A percentile compares a stretch with the other conserved stretches of the same genome.
These are phyloP conservation scores for Lymantria dispar DNA, from an alignment of 2,888 invertebrate genomes.

Conservation along the genomic window DNA sequence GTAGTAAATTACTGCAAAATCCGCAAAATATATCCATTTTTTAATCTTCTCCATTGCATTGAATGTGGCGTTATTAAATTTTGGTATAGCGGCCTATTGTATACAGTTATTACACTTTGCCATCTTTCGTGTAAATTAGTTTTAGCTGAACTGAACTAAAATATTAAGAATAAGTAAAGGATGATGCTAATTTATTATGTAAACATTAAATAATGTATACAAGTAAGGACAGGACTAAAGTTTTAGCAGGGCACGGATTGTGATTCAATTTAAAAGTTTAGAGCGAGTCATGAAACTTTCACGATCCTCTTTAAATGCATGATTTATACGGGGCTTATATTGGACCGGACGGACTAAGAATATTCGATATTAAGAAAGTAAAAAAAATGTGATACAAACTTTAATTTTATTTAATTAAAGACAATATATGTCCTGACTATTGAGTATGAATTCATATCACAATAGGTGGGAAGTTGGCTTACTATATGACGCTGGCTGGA, in stretches of 20 bases:
- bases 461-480: no score
- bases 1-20: no score
- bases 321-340: slow-evolving; percentile 20
- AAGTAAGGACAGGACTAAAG: slow-evolving; percentile 35
- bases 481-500: no score
- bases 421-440: slow-evolving; percentile 5
- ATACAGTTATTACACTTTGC: no score
- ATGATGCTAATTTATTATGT: slow-evolving; percentile 51
- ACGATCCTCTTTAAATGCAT: slow-evolving; percentile 35
- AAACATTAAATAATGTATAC: slow-evolving; percentile 24
- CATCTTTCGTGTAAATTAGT: slow-evolving; percentile 15
- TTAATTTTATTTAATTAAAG: slow-evolving; percentile 29
- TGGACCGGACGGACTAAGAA: slow-evolving; percentile 19
- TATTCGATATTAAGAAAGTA: slow-evolving; percentile 31
- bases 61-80: no score
- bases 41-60: no score
- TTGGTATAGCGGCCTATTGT: no score
- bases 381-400: slow-evolving; percentile 6
- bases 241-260: slow-evolving; percentile 33
- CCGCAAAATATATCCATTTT: no score
- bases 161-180: slow-evolving; percentile 32
- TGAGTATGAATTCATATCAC: no score
- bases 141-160: slow-evolving; percentile 21
- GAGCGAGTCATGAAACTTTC: slow-evolving; percentile 41
- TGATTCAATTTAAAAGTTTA: slow-evolving; percentile 67